Conservation (phyloP, 2,113 vertebrate species). For the Anthoscopus minutus region DNA sequence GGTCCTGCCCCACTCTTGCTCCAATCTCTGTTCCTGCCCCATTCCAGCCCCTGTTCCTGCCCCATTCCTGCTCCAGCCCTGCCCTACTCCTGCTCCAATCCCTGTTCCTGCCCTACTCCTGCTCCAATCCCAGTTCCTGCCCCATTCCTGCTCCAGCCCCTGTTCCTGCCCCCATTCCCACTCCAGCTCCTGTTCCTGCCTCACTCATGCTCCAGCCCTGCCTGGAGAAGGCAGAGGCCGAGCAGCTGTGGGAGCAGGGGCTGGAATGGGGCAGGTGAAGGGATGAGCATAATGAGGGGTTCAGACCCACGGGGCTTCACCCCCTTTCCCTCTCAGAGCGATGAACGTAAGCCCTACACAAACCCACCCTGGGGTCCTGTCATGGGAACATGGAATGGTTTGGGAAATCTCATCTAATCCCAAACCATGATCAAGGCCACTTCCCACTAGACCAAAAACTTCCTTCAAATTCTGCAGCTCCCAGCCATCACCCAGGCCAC, state of each 20-base stretch:
- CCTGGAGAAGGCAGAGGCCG: background rate
- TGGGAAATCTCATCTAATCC: fast-evolving
- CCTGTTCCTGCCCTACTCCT: background rate
- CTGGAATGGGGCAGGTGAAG: fast-evolving
- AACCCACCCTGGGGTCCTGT: fast-evolving
- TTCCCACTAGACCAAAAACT: background rate
- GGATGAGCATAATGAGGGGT: fast-evolving
- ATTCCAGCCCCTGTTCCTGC: background rate
- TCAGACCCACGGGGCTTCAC: background rate
- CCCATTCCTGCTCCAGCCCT: no score
- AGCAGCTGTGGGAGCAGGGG: background rate
- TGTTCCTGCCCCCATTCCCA: background rate
- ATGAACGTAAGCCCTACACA: fast-evolving
- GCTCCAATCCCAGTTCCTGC: fast-evolving
- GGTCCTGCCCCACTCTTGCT: no score
- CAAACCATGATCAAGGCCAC: background rate
- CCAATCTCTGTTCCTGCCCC: background rate
- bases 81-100: background rate
- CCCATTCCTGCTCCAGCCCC: background rate
- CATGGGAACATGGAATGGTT: background rate
- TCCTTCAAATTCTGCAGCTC: background rate
- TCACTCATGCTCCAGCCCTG: no score
- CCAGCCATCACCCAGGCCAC: background rate
- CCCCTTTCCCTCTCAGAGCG: background rate
- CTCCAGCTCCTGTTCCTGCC: fast-evolving